These are phyloP conservation scores for Manis javanica DNA, from an alignment of 2,797 vertebrate genomes.

Conservation along the genomic window DNA sequence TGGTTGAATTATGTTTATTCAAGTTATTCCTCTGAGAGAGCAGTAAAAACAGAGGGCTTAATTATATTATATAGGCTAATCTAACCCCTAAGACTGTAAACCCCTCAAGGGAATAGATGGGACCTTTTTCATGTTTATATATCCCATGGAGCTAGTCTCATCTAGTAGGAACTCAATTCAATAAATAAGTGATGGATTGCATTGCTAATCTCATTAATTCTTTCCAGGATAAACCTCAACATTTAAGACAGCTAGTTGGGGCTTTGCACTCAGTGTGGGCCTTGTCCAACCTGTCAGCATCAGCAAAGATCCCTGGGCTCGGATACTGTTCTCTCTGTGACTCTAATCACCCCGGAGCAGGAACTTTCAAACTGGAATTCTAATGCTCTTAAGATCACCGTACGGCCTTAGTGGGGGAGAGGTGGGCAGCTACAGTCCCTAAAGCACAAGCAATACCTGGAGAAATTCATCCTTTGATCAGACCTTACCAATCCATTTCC, in stretches of 20 bases:
- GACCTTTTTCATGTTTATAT: constrained; percentile 9
- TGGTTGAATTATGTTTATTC: not conserved
- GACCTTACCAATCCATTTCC: not conserved
- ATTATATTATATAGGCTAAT: not conserved
- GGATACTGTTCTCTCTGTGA: not conserved
- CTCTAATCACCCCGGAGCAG: not conserved
- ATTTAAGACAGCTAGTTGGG: not conserved
- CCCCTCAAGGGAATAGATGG: not conserved
- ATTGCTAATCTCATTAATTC: constrained; percentile 30
- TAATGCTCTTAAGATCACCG: not conserved
- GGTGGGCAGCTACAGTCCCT: not conserved
- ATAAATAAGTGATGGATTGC: constrained; percentile 16
- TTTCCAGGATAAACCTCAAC: constrained; percentile 29
- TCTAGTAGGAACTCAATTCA: not conserved
- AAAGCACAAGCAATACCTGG: not conserved
- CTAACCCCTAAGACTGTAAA: not conserved
- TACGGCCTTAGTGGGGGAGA: not conserved
- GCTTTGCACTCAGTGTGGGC: not conserved
- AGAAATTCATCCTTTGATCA: constrained; percentile 15
- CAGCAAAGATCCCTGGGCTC: not conserved
- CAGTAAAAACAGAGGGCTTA: not conserved
- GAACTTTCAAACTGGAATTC: not conserved
- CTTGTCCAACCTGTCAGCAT: not conserved
- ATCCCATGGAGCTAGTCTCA: not conserved
- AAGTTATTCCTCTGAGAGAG: not conserved